Evolutionary conservation across 2,797 vertebrate genomes (phyloP), one percentile per base, ranked within the genome.

Genomic region (Cryptoprocta ferox): DNA sequence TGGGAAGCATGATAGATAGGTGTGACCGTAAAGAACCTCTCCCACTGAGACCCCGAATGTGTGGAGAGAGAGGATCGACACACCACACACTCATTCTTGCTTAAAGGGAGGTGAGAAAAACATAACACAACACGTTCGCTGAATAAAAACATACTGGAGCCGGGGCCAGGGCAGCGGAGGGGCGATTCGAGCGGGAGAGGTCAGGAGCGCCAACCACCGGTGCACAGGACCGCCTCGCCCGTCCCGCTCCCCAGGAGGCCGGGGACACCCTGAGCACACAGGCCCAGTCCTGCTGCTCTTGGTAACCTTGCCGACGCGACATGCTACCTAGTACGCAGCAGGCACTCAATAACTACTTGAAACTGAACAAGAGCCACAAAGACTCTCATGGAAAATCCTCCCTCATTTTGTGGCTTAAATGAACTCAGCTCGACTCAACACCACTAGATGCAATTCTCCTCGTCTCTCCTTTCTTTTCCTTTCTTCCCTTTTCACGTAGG

Each of bases 91-190:
- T 2, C 78, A 2, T 15, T 42, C 15, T 70, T 12, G 26, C 30
- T 56, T 68, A 63, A 81, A 66, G 81, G 30, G 48, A 2, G 10
- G 13, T 7, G 76, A 19, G 37, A 8, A 7, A 28, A 61, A n/a
- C n/a, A 1, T 32, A 3, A 11, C 0, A 5, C 8, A 1, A 13
- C 1, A 6, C 6, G 18, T 5, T 37, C 26, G 5, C 1, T 28
- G 53, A 61, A 7, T 32, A 19, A 65, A 56, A 56, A 26, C 37
- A 13, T 11, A 13, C 19, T 0, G 37, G 45, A 63, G 28, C 2
- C n/a, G 11, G 32, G 28, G 8, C 16, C 3, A 0, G 9, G 42
- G 30, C 5, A 2, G 48, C 1, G 15, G 53, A 30, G 45, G n/a
- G 9, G 45, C 6, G 6, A 30, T 7, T 12, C 6, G 4, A 9